Evolutionary conservation across 2,113 vertebrate species (phyloP), one percentile per base, ranked within the genome.

Genomic region (Actenoides lindsayi): DNA sequence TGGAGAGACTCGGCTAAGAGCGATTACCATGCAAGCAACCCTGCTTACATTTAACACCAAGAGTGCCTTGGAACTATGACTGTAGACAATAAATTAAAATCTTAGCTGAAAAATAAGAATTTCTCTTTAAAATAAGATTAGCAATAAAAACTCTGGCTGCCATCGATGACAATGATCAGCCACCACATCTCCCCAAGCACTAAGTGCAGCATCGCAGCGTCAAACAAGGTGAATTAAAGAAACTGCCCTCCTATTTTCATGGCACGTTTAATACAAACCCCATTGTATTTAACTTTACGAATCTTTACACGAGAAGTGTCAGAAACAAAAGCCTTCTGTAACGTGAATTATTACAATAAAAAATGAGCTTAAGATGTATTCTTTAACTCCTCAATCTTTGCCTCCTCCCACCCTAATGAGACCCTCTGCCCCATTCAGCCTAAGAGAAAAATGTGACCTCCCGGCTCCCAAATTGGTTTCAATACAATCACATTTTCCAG

Each of bases 81-180:
- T 60, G 50, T 21, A 70, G 31, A 37, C 37, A 70, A 30, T 18
- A 74, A 83, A 69, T 63, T 67, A 41, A 77, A 74, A 23, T 31
- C 18, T 50, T 23, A 4, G 3, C 10, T 60, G 56, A 56, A 93
- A 86, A 78, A 60, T 6, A 62, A 37, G 5, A 73, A 71, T 37
- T 91, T 70, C 30, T 59, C 39, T 77, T 92, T 59, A 64, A 95
- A 96, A 63, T 39, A 91, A 30, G 19, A 67, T 21, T 68, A 48
- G 13, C n/a, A 80, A 80, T 48, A 88, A 87, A 93, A 89, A 15
- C 46, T 46, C 63, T 4, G 31, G 48, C 77, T 92, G 64, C 77
- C 81, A 64, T 81, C 64, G 71, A 63, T 4, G 2, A 37, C 25
- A 88, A 86, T n/a, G 33, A 69, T 24, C 89, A 87, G 67, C 48